These are phyloP conservation scores for Oryzias woworae DNA, from an alignment of 2,113 vertebrate genomes.

Conservation along the genomic window DNA sequence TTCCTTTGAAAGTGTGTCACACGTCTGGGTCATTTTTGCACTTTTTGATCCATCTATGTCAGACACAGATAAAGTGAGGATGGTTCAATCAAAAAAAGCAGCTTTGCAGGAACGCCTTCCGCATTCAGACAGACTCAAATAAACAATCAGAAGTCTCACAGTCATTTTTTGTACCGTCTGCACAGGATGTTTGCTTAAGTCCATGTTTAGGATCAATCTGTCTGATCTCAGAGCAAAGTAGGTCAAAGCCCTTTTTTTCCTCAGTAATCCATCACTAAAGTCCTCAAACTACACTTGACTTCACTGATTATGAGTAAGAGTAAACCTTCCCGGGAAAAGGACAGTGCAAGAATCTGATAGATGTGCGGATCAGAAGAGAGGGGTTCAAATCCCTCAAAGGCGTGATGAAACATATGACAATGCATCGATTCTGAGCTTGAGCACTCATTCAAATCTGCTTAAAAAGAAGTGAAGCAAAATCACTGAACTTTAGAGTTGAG, in stretches of 20 bases:
- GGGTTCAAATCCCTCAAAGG: neutral
- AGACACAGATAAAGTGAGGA: neutral
- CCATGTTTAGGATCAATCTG: neutral
- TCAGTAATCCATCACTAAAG: constrained; percentile 23
- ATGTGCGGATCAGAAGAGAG: neutral
- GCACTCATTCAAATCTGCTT: constrained; percentile 20
- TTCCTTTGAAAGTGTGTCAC: constrained; percentile 33
- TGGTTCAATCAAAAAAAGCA: constrained; percentile 7
- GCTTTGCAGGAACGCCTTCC: constrained; percentile 21
- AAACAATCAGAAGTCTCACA: fast-evolving
- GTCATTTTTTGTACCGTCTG: neutral
- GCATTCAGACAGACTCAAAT: constrained; percentile 6
- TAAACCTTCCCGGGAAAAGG: neutral
- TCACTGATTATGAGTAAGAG: neutral
- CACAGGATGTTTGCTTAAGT: neutral
- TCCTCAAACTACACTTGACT: constrained; percentile 9
- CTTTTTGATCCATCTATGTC: neutral
- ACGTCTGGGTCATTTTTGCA: constrained; percentile 27
- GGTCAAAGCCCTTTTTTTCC: constrained; percentile 11
- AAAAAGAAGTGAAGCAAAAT: constrained; percentile 12
- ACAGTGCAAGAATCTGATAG: neutral
- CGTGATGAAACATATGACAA: neutral
- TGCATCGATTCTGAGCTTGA: constrained; percentile 2
- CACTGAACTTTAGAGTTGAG: too few species aligned
- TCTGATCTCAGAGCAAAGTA: neutral